Evolutionary conservation across 1,140 invertebrate species (phyloP), one percentile per base, ranked within the genome.

Genomic region (Antheraea pernyi): DNA sequence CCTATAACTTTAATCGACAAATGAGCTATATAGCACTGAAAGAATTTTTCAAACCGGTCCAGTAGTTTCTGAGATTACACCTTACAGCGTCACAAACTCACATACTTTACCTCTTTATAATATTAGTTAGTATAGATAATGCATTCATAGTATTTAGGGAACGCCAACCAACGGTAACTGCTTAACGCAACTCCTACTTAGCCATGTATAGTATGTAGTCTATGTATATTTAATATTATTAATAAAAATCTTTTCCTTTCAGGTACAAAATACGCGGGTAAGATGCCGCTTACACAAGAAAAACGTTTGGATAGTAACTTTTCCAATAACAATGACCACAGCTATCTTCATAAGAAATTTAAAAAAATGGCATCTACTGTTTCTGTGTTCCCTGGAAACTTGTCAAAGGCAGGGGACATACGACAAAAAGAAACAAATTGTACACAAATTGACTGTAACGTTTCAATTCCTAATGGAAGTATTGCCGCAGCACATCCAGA

Each of bases 281-380:
- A 77, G 81, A 92, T 92, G 90, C 90, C 90, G 81, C 83, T 91
- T 36, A 92, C 89, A 48, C 88, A 92, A 82, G 90, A 92, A 79
- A 92, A 91, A 86, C 89, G 84, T 79, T 82, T 91, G 72, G 85
- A 90, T 74, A 80, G 74, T 71, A 88, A 87, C 71, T 91, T 92
- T 77, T 91, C 92, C 70, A 93, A 94, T 76, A 95, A 94, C 93
- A 94, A 94, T 92, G 95, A 95, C 83, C 94, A 95, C 77, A 96
- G 95, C 81, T 98, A 98, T 93, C 93, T 97, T 89, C 97, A 98
- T 85, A 98, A 98, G 85, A 98, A 98, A 87, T 98, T 98, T 88
- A 97, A 98, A 91, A 97, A 97, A 85, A 94, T 97, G 93, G 95
- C 96, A 74, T 96, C 95, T 93, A 84, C 95, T 86, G 92, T 79